Base-by-base conservation (phyloP, 2,888 invertebrate genomes). In the Hirtodrosophila cameraria region DNA sequence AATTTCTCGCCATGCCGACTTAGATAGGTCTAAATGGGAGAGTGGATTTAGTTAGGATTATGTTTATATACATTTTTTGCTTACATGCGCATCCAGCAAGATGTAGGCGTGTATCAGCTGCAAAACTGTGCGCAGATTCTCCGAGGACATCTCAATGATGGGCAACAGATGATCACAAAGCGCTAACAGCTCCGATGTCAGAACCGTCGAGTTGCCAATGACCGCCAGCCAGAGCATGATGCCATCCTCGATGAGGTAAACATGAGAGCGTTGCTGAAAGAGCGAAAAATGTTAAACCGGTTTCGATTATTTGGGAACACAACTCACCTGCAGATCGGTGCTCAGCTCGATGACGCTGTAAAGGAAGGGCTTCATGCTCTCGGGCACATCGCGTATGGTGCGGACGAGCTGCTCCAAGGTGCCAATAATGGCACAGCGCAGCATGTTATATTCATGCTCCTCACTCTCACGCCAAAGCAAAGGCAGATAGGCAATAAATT, bases 221-320 rank as follows among this genome's bases (percentile, higher is more conserved):
- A 97, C 93, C 0, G 95, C 95, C 49, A 95, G 92, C 97, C 98
- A 98, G 58, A 99, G 92, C 75, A 97, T 96, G 30, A 98, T 91
- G 2, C 97, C 97, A 89, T 99, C 98, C 90, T 98, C 98, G 75
- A 97, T 91, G 46, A 98, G 92, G 90, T 98, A 98, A 48, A 98
- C 95, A 89, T 97, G 96, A 0, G 95, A 93, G 50, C 94, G 93
- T 88, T 96, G 94, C 64, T 93, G 92, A 0, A 33, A 35, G 9
- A 28, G 2, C 1, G 13, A 11, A 2, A 15, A 8, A 16, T 18
- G 8, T 1, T 13, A 35, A 39, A 30, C 8, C 25, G 28, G 45
- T 30, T 20, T 13, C 3, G 13, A 39, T n/a, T 16, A 16, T 7
- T 2, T 11, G n/a, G n/a, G n/a, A n/a, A n/a, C n/a, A n/a, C n/a